Conservation (phyloP, 2,113 vertebrate species). For the Brachypteracias leptosomus region DNA sequence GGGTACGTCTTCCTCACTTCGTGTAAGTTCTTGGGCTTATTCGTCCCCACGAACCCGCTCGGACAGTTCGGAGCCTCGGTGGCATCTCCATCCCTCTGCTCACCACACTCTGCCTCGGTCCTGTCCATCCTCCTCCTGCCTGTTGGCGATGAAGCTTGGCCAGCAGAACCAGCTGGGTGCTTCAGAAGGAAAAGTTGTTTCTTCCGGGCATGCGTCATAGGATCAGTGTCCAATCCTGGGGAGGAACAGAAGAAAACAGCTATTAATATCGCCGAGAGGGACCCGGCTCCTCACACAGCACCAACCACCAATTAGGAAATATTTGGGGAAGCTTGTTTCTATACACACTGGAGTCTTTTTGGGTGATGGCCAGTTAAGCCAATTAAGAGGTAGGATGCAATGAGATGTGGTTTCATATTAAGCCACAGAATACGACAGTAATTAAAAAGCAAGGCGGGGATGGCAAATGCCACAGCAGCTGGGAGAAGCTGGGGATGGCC, state of each 20-base stretch:
- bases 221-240: conserved; percentile 69
- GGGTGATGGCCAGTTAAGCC: conserved; percentile 13
- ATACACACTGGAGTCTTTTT: neutral
- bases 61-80: conserved; percentile 8
- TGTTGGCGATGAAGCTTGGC: conserved; percentile 57
- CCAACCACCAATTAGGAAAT: neutral
- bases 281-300: neutral
- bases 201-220: conserved; percentile 81
- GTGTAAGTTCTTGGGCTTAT: conserved; percentile 39
- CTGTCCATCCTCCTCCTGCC: conserved; percentile 72
- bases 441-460: neutral
- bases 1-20: conserved; percentile 81
- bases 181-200: conserved; percentile 77
- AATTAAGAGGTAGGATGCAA: conserved; percentile 23
- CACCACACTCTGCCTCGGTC: neutral
- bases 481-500: neutral
- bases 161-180: conserved; percentile 64
- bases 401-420: conserved; percentile 3
- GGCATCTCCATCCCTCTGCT: conserved; percentile 43
- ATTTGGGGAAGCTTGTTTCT: neutral
- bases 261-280: conserved; percentile 12
- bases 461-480: neutral
- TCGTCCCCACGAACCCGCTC: neutral
- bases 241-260: conserved; percentile 35
- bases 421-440: neutral